Base-by-base conservation (phyloP, 2,797 vertebrate species). In the Alcedo quadribrachys region DNA sequence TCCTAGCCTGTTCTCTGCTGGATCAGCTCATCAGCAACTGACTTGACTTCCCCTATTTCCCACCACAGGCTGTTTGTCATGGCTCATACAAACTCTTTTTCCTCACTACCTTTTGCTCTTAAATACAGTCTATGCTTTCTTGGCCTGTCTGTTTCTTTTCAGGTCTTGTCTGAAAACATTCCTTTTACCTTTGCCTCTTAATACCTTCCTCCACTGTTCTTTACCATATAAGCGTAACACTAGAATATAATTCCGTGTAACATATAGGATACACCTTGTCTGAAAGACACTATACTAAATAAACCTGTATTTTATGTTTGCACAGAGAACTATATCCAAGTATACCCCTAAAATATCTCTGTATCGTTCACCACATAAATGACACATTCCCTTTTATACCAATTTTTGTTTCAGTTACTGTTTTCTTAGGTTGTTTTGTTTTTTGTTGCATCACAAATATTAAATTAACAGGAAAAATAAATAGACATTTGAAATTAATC, bases 131-230 rank as follows among this genome's bases (percentile, higher is more conserved):
- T 58, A 3, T 77, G 62, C 51, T 74, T 92, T 89, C 46, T 33
- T 83, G 69, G 58, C 8, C 3, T 83, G 66, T 85, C 87, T 82
- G 48, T 89, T 89, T 89, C 76, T 90, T 87, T 87, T 80, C 43
- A 60, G 20, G 28, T 81, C 76, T 91, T 68, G 22, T 24, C 22
- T 94, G 81, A 89, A 89, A 93, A 79, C 22, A 53, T 33, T 95
- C 48, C 17, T 93, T 93, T 93, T 87, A 91, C 62, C 57, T 75
- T 18, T 68, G 43, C 24, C 12, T 83, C 69, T 78, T 91, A 73
- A 85, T 95, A 93, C 87, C 32, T 89, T 63, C 85, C 55, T 85
- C 18, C 91, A 70, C 80, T 86, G 22, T 93, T 91, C 91, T 87
- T 92, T 91, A 91, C 58, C 71, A 8, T 87, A 79, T 86, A 68